Base-by-base conservation (phyloP, 1,140 invertebrate species). In the Ceratitis capitata region DNA sequence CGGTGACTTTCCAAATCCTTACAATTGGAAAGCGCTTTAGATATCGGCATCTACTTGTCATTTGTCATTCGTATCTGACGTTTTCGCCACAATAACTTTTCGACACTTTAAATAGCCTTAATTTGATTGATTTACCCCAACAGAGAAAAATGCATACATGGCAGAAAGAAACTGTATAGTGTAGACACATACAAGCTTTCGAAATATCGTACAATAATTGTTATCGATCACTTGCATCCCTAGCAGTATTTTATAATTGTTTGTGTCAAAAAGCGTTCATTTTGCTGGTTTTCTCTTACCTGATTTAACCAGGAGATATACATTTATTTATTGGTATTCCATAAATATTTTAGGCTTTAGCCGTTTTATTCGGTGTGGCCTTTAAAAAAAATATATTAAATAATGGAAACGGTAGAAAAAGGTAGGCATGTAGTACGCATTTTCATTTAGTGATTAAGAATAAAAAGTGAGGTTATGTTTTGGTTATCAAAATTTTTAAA, bases 291-390 rank as follows among this genome's bases (percentile, higher is more conserved):
- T 78, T 78, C 39, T 10, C 6, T 14, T 78, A n/a, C 19, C 3
- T 7, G 39, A 42, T 23, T 12, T 26, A 45, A 35, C n/a, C 0
- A 45, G 26, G 32, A 45, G n/a, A 42, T 45, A 78, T n/a, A 23
- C 35, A 7, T 9, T 2, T 23, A 45, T 78, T 78, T 45, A 19
- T 10, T 78, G 69, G 39, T 3, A 45, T 26, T 23, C 19, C 19
- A 26, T 42, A 9, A 45, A 14, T n/a, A 45, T 26, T 78, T 45
- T 26, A 45, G 69, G 39, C 69, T 45, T 45, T n/a, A 78, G 23
- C 69, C 69, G 69, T 78, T 45, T 78, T 78, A 78, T 45, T 78
- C 69, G 69, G 69, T 78, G 39, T 45, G 23, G 69, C n/a, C 69
- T n/a, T 19, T 78, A 19, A 23, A 78, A 6, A 78, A 23, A 45